phyloP scores from a whole-genome alignment of 2,797 vertebrate species.

The Neopelma chrysocephalum region DNA sequence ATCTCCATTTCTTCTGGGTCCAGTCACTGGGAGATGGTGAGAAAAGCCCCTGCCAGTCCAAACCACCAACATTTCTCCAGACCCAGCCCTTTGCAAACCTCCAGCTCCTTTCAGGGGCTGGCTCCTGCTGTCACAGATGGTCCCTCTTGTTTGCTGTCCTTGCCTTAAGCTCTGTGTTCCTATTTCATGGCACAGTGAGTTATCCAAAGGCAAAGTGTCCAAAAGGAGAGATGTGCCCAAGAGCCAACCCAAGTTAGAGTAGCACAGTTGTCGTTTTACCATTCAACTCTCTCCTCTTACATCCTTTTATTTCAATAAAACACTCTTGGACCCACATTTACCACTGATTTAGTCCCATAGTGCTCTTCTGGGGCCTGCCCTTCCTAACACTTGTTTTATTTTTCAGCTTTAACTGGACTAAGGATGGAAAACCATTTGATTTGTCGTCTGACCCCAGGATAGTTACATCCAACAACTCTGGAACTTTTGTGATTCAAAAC shows the following conservation, averaged over 20 bases:
- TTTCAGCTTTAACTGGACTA: conserved; percentile 92
- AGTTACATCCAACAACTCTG: conserved; percentile 81
- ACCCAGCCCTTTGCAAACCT: background rate
- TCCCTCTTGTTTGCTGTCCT: background rate
- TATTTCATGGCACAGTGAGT: background rate
- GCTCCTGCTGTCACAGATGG: background rate
- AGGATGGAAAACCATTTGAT: conserved; percentile 88
- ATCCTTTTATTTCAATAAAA: background rate
- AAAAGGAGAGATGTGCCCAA: background rate
- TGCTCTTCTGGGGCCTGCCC: background rate
- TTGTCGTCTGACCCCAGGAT: conserved; percentile 84
- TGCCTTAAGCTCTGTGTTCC: background rate
- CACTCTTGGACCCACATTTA: background rate
- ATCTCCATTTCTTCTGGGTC: background rate
- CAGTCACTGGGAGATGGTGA: background rate
- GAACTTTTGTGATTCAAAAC: conserved; percentile 92
- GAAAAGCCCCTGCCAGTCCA: background rate
- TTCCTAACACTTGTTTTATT: background rate
- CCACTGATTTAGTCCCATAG: background rate
- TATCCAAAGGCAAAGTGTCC: background rate
- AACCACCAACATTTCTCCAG: background rate
- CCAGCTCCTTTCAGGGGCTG: background rate
- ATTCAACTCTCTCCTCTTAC: background rate
- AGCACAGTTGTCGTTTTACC: background rate
- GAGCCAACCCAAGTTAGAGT: background rate